These are phyloP conservation scores for Melitaea cinxia DNA, from an alignment of 1,140 invertebrate genomes.

Conservation along the genomic window DNA sequence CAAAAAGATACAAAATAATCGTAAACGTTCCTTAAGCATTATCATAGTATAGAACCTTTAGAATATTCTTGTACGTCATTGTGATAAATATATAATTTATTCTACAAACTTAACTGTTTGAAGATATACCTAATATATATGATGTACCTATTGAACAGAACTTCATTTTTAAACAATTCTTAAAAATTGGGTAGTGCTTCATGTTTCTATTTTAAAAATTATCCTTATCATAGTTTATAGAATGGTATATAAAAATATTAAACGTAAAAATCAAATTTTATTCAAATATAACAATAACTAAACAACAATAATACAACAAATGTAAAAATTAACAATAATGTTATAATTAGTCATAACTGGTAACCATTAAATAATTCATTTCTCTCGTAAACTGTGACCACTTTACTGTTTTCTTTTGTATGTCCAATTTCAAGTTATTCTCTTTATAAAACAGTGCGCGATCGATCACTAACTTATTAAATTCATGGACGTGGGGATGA, in stretches of 20 bases:
- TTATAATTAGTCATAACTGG: slow-evolving; percentile 42
- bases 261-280: background rate
- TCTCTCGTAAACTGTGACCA: slow-evolving; percentile 57
- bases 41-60: too few relatives aligned
- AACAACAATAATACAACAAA: background rate
- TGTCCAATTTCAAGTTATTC: slow-evolving; percentile 83
- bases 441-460: slow-evolving; percentile 86
- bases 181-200: too few relatives aligned
- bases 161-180: too few relatives aligned
- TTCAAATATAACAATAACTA: slow-evolving; percentile 3
- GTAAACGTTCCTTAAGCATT: too few relatives aligned
- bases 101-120: too few relatives aligned
- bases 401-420: slow-evolving; percentile 70
- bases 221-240: too few relatives aligned
- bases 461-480: slow-evolving; percentile 86
- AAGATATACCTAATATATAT: too few relatives aligned
- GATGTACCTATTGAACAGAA: too few relatives aligned
- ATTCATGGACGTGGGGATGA: slow-evolving; percentile 88
- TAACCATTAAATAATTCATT: slow-evolving; percentile 58
- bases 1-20: too few relatives aligned
- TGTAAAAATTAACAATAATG: background rate
- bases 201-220: too few relatives aligned
- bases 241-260: background rate
- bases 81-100: too few relatives aligned
- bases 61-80: too few relatives aligned